Conservation (phyloP, 2,113 vertebrate genomes). For the Ceyx melanurus region DNA sequence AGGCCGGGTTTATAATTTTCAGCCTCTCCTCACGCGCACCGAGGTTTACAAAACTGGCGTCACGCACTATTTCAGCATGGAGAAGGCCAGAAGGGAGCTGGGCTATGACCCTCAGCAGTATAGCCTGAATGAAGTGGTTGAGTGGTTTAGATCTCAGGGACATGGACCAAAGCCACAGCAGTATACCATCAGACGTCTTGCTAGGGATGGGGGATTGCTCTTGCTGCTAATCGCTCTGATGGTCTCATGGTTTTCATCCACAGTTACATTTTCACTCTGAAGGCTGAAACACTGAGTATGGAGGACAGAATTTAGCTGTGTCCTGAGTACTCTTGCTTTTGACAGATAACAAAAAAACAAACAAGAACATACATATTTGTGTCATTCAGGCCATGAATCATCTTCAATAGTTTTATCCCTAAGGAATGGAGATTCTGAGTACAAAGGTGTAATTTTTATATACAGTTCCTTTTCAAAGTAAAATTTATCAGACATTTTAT, state of each 20-base stretch:
- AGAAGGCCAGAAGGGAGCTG: conserved; percentile 87
- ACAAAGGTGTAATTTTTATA: neutral
- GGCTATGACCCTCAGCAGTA: conserved; percentile 81
- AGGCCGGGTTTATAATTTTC: conserved; percentile 86
- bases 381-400: neutral
- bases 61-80: conserved; percentile 91
- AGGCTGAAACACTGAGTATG: neutral
- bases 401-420: neutral
- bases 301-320: neutral
- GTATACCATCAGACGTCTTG: neutral
- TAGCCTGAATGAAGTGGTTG: conserved; percentile 84
- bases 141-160: conserved; percentile 86
- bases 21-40: conserved; percentile 90
- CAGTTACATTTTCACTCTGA: conserved; percentile 30
- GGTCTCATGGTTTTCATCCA: conserved; percentile 78
- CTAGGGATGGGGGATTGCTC: conserved; percentile 72
- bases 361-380: neutral
- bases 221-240: conserved; percentile 64
- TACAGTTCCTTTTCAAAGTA: neutral
- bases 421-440: neutral
- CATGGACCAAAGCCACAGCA: conserved; percentile 69
- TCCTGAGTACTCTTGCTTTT: neutral
- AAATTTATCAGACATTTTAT: neutral
- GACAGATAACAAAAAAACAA: neutral
- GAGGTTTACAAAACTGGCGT: conserved; percentile 95